Base-by-base conservation (phyloP, 2,113 vertebrate species). In the Butorides virescens region DNA sequence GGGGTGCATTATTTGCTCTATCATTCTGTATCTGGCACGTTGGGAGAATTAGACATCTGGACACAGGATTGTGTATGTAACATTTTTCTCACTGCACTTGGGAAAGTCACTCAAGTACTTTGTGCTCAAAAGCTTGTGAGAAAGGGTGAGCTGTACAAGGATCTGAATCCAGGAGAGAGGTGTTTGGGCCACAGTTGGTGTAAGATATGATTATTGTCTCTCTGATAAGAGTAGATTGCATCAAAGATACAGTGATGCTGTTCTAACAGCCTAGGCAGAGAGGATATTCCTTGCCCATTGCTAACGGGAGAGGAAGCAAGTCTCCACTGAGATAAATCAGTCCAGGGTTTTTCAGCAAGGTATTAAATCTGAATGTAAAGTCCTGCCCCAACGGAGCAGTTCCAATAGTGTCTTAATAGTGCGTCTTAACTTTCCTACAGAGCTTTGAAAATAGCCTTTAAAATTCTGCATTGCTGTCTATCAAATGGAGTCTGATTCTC, bases 371-470 rank as follows among this genome's bases (percentile, higher is more conserved):
- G 58, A 74, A 39, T 75, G 65, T 32, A 39, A 92, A 92, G 37
- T 66, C 56, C 30, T 92, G 42, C 22, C 92, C 46, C 53, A 76
- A 19, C 22, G 68, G 71, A 87, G 46, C 53, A 62, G 34, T 91
- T 96, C 62, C 58, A 90, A 26, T 72, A 49, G 44, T 17, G 52
- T 82, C 44, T 68, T 93, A 86, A 63, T 59, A 91, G 29, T 16
- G 11, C 84, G 29, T 84, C 44, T 67, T 82, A 85, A 91, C 71
- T 82, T 70, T 66, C 56, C 86, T 72, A 58, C 46, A 73, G 70
- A 87, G 87, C 73, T 97, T 93, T 90, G 66, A 96, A 95, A 91
- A 78, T 18, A 76, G 66, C 55, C 77, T 96, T 93, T 95, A 90
- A 92, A 87, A 80, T 95, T 91, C 89, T 68, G 27, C 61, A 58